phyloP scores from a whole-genome alignment of 2,888 invertebrate genomes.

The Caenorhabditis doughertyi region DNA sequence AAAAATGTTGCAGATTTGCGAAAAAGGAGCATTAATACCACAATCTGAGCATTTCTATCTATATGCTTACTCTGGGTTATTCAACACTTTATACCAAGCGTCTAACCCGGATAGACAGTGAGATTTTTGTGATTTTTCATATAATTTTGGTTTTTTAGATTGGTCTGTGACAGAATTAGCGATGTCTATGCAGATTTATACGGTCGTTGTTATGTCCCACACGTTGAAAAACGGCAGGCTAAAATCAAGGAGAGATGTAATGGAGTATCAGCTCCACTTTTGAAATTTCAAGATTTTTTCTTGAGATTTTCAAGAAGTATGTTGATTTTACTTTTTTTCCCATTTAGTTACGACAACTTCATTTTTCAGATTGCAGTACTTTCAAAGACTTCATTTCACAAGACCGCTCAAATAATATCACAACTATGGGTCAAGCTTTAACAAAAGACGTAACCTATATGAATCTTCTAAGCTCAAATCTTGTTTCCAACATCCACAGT shows the following conservation, averaged over 20 bases:
- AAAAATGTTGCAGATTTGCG: slow-evolving; percentile 71
- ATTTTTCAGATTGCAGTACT: slow-evolving; percentile 65
- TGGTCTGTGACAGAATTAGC: slow-evolving; percentile 75
- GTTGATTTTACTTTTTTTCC: background rate
- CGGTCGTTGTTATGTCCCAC: slow-evolving; percentile 79
- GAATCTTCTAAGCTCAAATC: slow-evolving; percentile 75
- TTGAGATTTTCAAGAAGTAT: slow-evolving; percentile 76
- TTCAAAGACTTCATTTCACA: slow-evolving; percentile 69
- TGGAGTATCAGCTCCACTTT: slow-evolving; percentile 70
- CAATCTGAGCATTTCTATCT: slow-evolving; percentile 64
- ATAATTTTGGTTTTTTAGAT: background rate
- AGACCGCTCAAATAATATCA: slow-evolving; percentile 31
- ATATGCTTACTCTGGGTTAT: slow-evolving; percentile 67
- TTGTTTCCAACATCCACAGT: slow-evolving; percentile 72
- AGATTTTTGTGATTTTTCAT: background rate
- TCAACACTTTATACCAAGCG: slow-evolving; percentile 75
- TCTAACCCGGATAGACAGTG: slow-evolving; percentile 75
- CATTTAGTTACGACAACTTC: background rate
- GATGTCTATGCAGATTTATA: slow-evolving; percentile 77
- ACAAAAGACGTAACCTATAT: slow-evolving; percentile 79
- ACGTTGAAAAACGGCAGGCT: slow-evolving; percentile 66
- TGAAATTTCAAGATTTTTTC: slow-evolving; percentile 78
- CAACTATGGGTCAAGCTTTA: slow-evolving; percentile 75
- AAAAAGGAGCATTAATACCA: slow-evolving; percentile 63
- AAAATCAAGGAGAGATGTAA: slow-evolving; percentile 74